Evolutionary conservation across 2,888 invertebrate genomes (phyloP), one percentile per base, ranked within the genome.

Genomic region (Charanyca ferruginea): DNA sequence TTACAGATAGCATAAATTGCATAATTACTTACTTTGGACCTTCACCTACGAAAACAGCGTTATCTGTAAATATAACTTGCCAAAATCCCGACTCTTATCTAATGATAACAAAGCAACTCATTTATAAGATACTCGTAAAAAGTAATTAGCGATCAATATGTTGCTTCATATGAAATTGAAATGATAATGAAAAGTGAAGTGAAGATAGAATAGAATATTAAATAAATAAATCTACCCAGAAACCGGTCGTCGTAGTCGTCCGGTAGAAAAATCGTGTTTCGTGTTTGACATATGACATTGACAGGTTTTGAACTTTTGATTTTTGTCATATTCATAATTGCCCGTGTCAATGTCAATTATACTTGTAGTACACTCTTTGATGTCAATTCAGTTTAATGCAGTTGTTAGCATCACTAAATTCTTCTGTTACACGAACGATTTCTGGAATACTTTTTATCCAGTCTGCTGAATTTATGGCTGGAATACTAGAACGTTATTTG

Each of bases 1-100:
- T 20, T 74, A 74, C 45, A 67, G 72, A 79, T 82, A 75, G 66
- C 63, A 70, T 62, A 42, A 73, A 72, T 87, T 84, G 81, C 83
- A 83, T 87, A 87, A 86, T 83, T 77, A 86, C 87, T 87, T 84
- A 87, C 87, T 85, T 85, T 87, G 77, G 79, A 83, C 84, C 58
- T 74, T 70, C 61, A 83, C 84, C 58, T 74, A 71, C 61, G 63
- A 69, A 79, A 81, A 79, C 75, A 66, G 73, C 69, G 75, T 79
- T 83, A 87, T 83, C 83, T 75, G 53, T 57, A 57, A 75, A 57
- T 63, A 22, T 67, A 65, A 69, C 58, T 78, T 59, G 69, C 62
- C 52, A 61, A 71, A 79, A 70, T 64, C 54, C 63, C 55, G 42
- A 45, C 18, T 44, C 67, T 67, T 76, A 81, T 66, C 73, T 45